Conservation (phyloP, 2,113 vertebrate genomes). For the Brachypodius melanocephalos region DNA sequence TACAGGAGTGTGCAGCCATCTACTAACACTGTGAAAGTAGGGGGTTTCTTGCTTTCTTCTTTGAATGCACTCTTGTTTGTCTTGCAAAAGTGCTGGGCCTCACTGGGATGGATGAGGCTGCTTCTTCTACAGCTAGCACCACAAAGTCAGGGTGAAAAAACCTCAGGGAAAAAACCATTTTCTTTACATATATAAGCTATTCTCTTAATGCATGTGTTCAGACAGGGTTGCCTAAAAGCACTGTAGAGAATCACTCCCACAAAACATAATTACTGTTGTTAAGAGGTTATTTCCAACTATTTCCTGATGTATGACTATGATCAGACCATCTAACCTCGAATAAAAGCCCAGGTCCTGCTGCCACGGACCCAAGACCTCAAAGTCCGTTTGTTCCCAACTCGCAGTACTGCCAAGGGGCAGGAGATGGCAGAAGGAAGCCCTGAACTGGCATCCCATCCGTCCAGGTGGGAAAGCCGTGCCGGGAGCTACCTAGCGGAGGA, state of each 20-base stretch:
- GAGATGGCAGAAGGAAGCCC: conserved; percentile 55
- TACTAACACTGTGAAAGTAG: not conserved
- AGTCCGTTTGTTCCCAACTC: not conserved
- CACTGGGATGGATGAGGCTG: not conserved
- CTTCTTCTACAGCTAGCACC: not conserved
- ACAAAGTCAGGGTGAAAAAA: not conserved
- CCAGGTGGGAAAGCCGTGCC: not conserved
- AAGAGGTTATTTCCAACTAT: not conserved
- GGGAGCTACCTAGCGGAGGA: not conserved
- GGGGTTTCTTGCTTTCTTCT: not conserved
- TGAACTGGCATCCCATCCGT: not conserved
- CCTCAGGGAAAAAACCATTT: not conserved
- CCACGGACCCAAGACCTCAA: not conserved
- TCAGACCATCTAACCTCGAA: not conserved
- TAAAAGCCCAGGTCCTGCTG: not conserved
- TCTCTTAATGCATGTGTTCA: not conserved
- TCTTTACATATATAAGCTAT: not conserved
- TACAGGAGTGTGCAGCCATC: rapidly evolving
- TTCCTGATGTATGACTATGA: not conserved
- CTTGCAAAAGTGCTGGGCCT: not conserved
- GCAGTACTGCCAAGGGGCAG: conserved; percentile 14
- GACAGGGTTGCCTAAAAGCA: not conserved
- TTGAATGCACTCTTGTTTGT: not conserved
- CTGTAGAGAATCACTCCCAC: not conserved
- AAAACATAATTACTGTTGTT: not conserved